Base-by-base conservation (phyloP, 2,888 invertebrate genomes). In the Sphaerophoria rueppellii region DNA sequence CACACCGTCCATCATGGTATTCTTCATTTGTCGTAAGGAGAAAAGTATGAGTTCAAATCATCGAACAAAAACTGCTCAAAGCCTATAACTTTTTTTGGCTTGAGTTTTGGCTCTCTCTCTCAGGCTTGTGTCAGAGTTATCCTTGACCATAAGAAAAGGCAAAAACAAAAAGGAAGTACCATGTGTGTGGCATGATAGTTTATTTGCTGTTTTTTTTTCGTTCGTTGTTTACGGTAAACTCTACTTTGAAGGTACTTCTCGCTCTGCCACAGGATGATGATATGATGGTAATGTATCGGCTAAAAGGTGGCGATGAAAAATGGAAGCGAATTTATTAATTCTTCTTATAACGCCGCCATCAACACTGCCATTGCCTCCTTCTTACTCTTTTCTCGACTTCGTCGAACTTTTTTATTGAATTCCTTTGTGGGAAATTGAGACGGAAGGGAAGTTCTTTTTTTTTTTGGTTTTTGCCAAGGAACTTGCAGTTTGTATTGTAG, bases 291-390 rank as follows among this genome's bases (percentile, higher is more conserved):
- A 52, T 37, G 37, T 40, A 67, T 67, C 52, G 54, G 12, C 67
- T 12, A 67, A 54, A 73, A 63, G 74, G 52, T 55, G 50, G 67
- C 34, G 61, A 61, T 75, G 75, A 83, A 79, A 83, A 79, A 83
- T 79, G 37, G 69, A 35, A 69, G 55, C 43, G 52, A 76, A 80
- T 76, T 80, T 75, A 83, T 83, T 80, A 80, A 80, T 79, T 70
- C 70, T 61, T 57, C 67, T 57, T 80, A 80, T 71, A 57, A 14
- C 40, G 70, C 70, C 16, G 79, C 24, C 61, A 43, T 5, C 55
- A 34, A 11, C 7, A 24, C 24, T 24, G 24, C 24, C 24, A 24
- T 24, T 24, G 24, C 24, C 24, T 24, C 24, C 24, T 24, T 24
- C 24, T 24, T 24, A 24, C 24, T 2, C 24, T 43, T 11, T 43